phyloP scores from a whole-genome alignment of 1,140 invertebrate genomes.

The Saccostrea echinata region DNA sequence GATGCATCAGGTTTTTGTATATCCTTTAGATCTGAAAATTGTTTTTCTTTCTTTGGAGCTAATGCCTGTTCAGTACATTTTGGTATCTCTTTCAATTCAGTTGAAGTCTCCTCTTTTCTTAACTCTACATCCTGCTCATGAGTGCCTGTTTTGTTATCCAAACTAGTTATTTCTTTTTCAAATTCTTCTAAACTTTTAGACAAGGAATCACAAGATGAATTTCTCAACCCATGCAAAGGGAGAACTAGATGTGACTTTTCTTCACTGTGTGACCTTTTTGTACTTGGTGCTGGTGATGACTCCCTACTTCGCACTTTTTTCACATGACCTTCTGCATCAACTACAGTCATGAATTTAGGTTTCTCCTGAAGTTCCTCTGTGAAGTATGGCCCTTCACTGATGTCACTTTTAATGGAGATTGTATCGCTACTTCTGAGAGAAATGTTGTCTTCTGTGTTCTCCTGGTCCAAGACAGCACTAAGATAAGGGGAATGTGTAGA shows the following conservation, averaged over 20 bases:
- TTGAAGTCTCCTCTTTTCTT: not conserved
- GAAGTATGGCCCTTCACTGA: not conserved
- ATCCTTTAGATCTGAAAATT: not conserved
- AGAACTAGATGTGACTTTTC: not conserved
- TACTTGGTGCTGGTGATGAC: not conserved
- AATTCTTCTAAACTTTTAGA: conserved; percentile 27
- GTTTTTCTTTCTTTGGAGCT: not conserved
- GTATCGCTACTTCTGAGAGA: not conserved
- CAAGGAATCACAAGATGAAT: not conserved
- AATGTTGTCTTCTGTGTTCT: not conserved
- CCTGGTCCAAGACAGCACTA: not conserved
- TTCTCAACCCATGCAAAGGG: not conserved
- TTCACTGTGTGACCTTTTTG: not conserved
- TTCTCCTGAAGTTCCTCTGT: not conserved
- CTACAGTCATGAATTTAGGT: not conserved
- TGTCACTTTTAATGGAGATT: not conserved
- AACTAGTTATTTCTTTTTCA: not conserved
- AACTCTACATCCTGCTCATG: not conserved
- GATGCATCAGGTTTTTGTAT: not conserved
- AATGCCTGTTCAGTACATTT: not conserved
- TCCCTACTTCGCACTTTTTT: not conserved
- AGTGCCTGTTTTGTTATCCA: not conserved
- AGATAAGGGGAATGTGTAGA: not conserved
- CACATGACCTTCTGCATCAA: not conserved
- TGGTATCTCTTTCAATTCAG: not conserved